phyloP scores from a whole-genome alignment of 2,113 vertebrate genomes.

The Zosterops pallidus region DNA sequence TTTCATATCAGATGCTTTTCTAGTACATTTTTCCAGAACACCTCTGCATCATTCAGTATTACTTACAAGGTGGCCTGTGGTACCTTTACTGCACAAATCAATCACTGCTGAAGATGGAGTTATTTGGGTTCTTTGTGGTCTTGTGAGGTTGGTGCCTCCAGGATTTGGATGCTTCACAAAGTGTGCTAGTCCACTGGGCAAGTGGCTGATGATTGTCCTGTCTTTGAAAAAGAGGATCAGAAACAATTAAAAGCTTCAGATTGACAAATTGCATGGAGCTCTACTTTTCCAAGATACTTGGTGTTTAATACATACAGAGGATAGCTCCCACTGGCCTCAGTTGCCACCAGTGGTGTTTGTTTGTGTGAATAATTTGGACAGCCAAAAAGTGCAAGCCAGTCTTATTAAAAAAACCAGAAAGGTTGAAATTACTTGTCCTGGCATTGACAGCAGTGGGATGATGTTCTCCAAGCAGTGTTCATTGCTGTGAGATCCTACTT shows the following conservation, averaged over 20 bases:
- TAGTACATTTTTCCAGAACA: neutral
- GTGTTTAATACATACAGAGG: neutral
- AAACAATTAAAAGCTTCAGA: neutral
- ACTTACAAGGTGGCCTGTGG: fast-evolving
- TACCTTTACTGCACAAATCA: neutral
- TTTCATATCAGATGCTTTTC: neutral
- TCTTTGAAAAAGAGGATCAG: neutral
- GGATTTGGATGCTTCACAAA: neutral
- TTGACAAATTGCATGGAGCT: neutral
- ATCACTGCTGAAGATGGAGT: neutral
- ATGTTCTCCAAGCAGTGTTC: neutral
- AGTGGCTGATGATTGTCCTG: neutral
- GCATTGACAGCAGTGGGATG: neutral
- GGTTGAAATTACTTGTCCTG: neutral
- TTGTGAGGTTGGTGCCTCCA: neutral
- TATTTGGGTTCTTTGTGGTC: neutral
- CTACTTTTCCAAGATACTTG: neutral
- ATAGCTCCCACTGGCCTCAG: neutral
- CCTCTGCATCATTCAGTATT: neutral
- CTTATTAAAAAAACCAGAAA: neutral
- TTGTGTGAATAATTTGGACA: neutral
- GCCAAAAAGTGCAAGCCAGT: neutral
- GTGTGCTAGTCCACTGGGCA: neutral
- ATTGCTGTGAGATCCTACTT: neutral
- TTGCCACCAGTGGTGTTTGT: neutral